Percentiles rank a stretch among this genome's conserved stretches.
Evolutionary conservation across 2,113 vertebrate genomes (phyloP).

Genomic region (Excalfactoria chinensis): DNA sequence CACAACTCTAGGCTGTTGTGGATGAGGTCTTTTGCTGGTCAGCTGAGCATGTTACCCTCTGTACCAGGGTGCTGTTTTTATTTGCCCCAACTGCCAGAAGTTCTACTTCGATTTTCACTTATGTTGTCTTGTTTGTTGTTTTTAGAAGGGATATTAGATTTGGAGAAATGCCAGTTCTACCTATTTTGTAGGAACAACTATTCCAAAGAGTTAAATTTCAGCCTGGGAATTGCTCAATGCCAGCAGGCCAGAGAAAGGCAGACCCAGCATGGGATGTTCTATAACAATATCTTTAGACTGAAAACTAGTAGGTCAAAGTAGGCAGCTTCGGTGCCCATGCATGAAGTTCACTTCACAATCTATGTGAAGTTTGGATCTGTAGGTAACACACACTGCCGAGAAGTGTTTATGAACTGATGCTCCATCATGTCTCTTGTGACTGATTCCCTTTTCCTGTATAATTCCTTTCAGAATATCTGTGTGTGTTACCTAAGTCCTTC

Average conservation of each 20-base stretch:
- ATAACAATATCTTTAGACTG: not conserved
- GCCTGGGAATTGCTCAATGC: not conserved
- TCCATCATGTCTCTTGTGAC: not conserved
- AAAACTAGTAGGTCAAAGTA: not conserved
- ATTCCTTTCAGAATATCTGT: constrained; percentile 31
- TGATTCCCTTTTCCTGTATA: constrained; percentile 37
- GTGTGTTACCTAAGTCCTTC: constrained; percentile 38
- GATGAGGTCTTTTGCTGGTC: not conserved
- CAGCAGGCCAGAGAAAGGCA: not conserved
- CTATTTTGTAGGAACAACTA: not conserved
- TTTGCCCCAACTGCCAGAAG: not conserved
- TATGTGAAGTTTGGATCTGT: not conserved
- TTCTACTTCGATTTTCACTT: not conserved
- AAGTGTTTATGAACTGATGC: constrained; percentile 69
- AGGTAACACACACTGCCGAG: constrained; percentile 20
- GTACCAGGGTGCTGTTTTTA: not conserved
- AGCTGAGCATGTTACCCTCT: not conserved
- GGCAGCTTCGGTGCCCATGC: not conserved
- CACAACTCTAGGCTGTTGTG: not conserved
- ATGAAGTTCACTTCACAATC: not conserved
- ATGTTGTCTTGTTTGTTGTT: not conserved
- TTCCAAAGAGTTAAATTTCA: not conserved
- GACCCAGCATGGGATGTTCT: not conserved
- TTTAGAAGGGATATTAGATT: not conserved
- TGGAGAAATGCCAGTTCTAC: not conserved